Conservation (phyloP, 2,797 vertebrate genomes). For the Anguilla marmorata region DNA sequence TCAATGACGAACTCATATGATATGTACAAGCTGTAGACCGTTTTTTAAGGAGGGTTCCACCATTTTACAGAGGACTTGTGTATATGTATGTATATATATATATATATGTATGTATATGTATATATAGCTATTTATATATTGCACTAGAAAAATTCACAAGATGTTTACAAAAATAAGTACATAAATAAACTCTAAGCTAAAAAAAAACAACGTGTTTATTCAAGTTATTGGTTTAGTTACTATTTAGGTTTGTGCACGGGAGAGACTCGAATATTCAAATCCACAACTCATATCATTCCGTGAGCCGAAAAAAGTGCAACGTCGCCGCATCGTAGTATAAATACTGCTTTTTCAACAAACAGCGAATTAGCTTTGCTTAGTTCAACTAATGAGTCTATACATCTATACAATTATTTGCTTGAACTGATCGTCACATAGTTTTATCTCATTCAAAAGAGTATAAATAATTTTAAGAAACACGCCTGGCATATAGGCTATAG, state of each 20-base stretch:
- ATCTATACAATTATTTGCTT: neutral
- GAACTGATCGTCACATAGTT: neutral
- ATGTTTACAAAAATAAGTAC: conserved; percentile 28
- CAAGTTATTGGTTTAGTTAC: conserved; percentile 35
- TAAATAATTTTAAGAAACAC: neutral
- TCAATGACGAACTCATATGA: conserved; percentile 29
- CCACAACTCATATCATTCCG: neutral
- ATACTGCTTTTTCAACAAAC: neutral
- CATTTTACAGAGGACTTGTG: conserved; percentile 21
- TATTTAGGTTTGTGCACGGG: conserved; percentile 19
- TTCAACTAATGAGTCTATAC: neutral
- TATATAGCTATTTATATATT: conserved; percentile 21
- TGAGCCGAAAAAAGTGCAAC: conserved; percentile 6
- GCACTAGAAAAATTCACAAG: conserved; percentile 33
- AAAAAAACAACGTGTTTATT: conserved; percentile 19
- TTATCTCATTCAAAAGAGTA: neutral
- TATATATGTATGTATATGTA: too few species aligned
- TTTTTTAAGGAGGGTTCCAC: conserved; percentile 14
- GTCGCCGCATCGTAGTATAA: neutral
- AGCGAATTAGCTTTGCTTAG: neutral
- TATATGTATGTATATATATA: conserved; percentile 9
- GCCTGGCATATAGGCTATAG: neutral
- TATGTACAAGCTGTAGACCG: conserved; percentile 30
- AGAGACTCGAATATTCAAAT: neutral
- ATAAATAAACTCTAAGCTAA: conserved; percentile 20